Evolutionary conservation across 2,797 vertebrate species (phyloP), one percentile per base, ranked within the genome.

Genomic region (Lates japonicus): DNA sequence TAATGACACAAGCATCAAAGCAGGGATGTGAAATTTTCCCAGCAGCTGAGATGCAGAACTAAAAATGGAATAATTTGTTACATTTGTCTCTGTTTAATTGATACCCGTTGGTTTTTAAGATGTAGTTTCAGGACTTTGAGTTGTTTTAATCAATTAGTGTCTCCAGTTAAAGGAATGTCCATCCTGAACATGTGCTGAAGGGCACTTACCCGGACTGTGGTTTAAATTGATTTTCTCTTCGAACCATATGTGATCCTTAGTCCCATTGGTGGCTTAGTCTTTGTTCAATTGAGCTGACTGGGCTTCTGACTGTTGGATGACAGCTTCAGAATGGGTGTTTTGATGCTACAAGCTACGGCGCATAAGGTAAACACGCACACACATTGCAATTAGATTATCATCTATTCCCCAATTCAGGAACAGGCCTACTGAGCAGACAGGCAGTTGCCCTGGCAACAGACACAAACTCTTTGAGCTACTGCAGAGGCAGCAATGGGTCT

Each of bases 71-170:
- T 44, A 14, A 35, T 82, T 64, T 25, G 20, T 29, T 29, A 33
- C 66, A 70, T 46, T 39, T 58, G 71, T 83, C 72, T 59, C 59
- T 22, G n/a, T 67, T 73, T 54, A 71, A 85, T 76, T 55, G 54
- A 19, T 33, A 0, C n/a, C n/a, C 25, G 11, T 22, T 58, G 63
- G 29, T 67, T 79, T 78, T 29, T n/a, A n/a, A 78, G 41, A 58
- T 66, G 60, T 55, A 59, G 58, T 70, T 72, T 72, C 19, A 62
- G 33, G 64, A 55, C 61, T 20, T 57, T 22, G 19, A 48, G 22
- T 58, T 55, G 69, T 74, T 78, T 60, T 17, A 41, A 29, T 68
- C 14, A 42, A 51, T 74, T 59, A 22, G 12, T 46, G 37, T 61
- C 74, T 59, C n/a, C 19, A n/a, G 42, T 66, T 63, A 70, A 58